These are phyloP conservation scores for Paracanthobrama guichenoti DNA, from an alignment of 2,113 vertebrate genomes.

Conservation along the genomic window DNA sequence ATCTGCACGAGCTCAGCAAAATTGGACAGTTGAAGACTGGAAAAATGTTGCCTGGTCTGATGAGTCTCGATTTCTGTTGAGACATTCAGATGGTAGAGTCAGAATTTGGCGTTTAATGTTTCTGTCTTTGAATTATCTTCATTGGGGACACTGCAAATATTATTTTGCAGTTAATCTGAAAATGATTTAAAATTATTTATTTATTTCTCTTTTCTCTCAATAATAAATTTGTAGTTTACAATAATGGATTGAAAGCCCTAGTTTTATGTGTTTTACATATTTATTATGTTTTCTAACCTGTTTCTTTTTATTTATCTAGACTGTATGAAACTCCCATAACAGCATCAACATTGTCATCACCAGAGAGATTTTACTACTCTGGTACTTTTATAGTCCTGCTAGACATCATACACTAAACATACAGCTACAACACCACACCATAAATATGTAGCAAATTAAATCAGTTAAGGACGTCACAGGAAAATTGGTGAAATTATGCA, in stretches of 20 bases:
- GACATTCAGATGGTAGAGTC: too few species aligned
- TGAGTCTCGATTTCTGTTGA: too few species aligned
- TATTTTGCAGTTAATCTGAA: background rate
- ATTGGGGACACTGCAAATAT: background rate
- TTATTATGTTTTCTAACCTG: background rate
- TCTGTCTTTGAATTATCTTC: background rate
- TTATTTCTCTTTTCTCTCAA: background rate
- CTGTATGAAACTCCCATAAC: background rate
- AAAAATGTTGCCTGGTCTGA: too few species aligned
- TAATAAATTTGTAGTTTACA: background rate
- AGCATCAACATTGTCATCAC: background rate
- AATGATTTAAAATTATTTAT: too few species aligned
- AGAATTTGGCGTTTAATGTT: too few species aligned
- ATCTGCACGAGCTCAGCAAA: too few species aligned
- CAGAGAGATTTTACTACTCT: background rate
- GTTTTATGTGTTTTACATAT: background rate
- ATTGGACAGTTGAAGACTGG: too few species aligned
- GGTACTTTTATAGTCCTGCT: constrained; percentile 17
- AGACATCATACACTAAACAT: constrained; percentile 11
- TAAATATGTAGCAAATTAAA: constrained; percentile 56
- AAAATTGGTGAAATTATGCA: constrained; percentile 63
- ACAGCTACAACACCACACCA: constrained; percentile 50
- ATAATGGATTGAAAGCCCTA: background rate
- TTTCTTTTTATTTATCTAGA: background rate
- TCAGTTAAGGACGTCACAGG: constrained; percentile 52